Conservation (phyloP, 1,140 invertebrate species). For the Neoseiulus cucumeris region DNA sequence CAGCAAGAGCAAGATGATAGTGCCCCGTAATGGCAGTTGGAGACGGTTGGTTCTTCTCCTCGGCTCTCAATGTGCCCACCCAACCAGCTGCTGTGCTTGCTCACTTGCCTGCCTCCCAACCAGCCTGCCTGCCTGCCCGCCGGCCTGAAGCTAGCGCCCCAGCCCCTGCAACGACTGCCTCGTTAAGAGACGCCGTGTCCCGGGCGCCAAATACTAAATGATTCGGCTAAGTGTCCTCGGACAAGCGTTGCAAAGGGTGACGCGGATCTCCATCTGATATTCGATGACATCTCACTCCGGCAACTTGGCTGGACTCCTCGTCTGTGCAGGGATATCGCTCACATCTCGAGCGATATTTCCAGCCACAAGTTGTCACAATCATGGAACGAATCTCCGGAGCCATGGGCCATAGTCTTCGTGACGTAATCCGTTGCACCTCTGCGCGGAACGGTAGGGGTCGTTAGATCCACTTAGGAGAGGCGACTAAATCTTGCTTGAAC, state of each 20-base stretch:
- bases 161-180: background rate
- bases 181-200: background rate
- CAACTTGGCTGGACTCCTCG: too few species aligned
- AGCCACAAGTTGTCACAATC: too few species aligned
- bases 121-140: background rate
- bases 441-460: background rate
- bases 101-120: background rate
- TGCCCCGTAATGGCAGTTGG: background rate
- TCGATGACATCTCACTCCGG: too few species aligned
- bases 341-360: too few species aligned
- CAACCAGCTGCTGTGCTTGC: too few species aligned
- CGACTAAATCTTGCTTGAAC: slow-evolving; percentile 12
- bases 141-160: background rate
- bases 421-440: background rate
- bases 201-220: slow-evolving; percentile 7
- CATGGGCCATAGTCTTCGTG: too few species aligned
- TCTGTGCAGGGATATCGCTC: too few species aligned
- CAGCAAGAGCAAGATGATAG: background rate
- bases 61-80: too few species aligned
- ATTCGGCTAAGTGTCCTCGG: slow-evolving; percentile 4
- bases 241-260: too few species aligned
- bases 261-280: too few species aligned
- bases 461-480: slow-evolving; percentile 5
- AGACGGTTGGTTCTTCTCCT: too few species aligned
- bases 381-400: too few species aligned